Evolutionary conservation across 1,140 invertebrate species (phyloP).

Genomic region (Drosophila sturtevanti): DNA sequence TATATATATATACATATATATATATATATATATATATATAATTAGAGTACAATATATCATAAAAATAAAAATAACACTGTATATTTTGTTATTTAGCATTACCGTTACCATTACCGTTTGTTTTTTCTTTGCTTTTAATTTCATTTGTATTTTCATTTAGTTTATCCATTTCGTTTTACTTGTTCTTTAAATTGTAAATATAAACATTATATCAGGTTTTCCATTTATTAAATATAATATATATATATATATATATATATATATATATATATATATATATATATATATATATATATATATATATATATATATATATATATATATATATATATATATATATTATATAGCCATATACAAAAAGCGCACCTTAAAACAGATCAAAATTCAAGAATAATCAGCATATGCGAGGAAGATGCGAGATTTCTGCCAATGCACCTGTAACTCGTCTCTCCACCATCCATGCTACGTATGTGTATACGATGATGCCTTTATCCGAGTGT

Average conservation of each 20-base stretch:
- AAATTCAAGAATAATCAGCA: slow-evolving; percentile 1
- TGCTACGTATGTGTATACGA: neutral
- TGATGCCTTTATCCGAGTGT: no score
- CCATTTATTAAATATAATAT: slow-evolving; percentile 64
- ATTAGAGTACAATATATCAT: slow-evolving; percentile 78
- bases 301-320: slow-evolving; percentile 46
- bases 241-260: slow-evolving; percentile 60
- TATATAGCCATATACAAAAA: slow-evolving; percentile 75
- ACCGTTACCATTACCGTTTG: slow-evolving; percentile 26
- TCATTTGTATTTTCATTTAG: slow-evolving; percentile 44
- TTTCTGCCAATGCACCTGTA: no score
- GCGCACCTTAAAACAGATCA: neutral
- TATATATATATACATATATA: slow-evolving; percentile 5
- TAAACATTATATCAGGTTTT: slow-evolving; percentile 79
- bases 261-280: slow-evolving; percentile 46
- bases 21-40: neutral
- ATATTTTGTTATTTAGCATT: slow-evolving; percentile 76
- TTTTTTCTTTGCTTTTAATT: slow-evolving; percentile 26
- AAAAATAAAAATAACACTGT: slow-evolving; percentile 81
- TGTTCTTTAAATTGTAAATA: slow-evolving; percentile 69
- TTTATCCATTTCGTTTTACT: slow-evolving; percentile 37
- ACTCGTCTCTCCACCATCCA: neutral
- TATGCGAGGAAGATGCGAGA: neutral
- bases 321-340: slow-evolving; percentile 61
- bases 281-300: slow-evolving; percentile 65